Base-by-base conservation (phyloP, 2,797 vertebrate species). In the Choloepus didactylus region DNA sequence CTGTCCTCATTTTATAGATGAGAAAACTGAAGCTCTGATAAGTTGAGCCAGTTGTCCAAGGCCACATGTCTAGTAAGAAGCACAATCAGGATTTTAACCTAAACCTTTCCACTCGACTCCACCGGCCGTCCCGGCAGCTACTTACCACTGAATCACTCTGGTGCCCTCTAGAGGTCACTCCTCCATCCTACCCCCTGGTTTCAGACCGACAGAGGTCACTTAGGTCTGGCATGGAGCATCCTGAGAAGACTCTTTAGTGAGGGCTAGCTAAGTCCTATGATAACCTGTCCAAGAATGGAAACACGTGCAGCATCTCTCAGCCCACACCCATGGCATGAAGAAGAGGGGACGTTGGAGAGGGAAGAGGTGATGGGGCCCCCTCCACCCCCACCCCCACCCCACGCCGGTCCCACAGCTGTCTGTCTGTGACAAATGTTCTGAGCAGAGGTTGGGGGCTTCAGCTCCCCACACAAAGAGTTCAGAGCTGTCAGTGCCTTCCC, bases 401-500 rank as follows among this genome's bases (percentile, higher is more conserved):
- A 38, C 69, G 27, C 69, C 80, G 69, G 93, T 0, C 82, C 29
- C 18, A 73, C 41, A 96, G 96, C 97, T 98, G 97, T 98, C 96
- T 97, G 95, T 95, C 97, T 97, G 93, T 91, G 93, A 97, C 97
- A 97, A 76, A 95, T 96, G 97, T 97, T 97, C 97, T 96, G 69
- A 96, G 94, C 88, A 94, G 94, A 96, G 93, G 95, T 86, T 86
- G 85, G 92, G 97, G 97, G 96, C 97, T 73, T 93, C 89, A 91
- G 92, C 96, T 98, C 98, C 97, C 96, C 97, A 98, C 98, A 82
- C 97, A 95, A 87, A 69, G 90, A 95, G 94, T 97, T 97, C 97
- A 90, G 96, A 98, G 97, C 92, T 95, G 97, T 97, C 98, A 96
- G 85, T 72, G 85, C 96, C 97, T 95, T 85, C 89, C 93, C 95